A percentile compares a stretch with the other conserved stretches of the same genome.
Evolutionary conservation across 1,140 invertebrate genomes (phyloP).

Genomic region (Papilio helenus): DNA sequence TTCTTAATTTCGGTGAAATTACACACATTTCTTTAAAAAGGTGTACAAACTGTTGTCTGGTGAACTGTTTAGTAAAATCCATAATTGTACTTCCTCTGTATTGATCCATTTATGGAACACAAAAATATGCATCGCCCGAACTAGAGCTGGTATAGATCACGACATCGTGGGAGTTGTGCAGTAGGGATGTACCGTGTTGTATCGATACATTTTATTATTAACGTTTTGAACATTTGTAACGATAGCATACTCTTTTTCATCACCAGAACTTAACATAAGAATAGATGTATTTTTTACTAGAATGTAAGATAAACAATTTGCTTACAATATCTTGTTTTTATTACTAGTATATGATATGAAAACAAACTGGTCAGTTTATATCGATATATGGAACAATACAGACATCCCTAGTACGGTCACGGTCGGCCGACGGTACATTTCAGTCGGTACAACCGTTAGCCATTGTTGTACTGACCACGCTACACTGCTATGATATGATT

Average conservation of each 20-base stretch:
- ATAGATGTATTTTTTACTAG: too few relatives aligned
- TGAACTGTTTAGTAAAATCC: background rate
- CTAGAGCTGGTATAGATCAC: background rate
- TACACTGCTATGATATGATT: background rate
- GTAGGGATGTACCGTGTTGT: background rate
- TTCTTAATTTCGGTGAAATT: too few relatives aligned
- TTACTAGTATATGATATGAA: too few relatives aligned
- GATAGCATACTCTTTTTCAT: background rate
- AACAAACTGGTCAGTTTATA: background rate
- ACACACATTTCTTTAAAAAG: too few relatives aligned
- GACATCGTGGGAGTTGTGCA: constrained; percentile 13
- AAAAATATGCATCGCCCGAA: background rate
- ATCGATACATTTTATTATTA: background rate
- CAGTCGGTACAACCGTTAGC: background rate
- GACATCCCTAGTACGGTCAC: constrained; percentile 9
- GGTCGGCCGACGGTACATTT: constrained; percentile 10
- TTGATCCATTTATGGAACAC: constrained; percentile 9
- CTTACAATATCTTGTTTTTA: too few relatives aligned
- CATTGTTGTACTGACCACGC: constrained; percentile 4
- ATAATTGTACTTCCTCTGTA: background rate
- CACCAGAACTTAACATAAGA: too few relatives aligned
- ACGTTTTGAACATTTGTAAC: background rate
- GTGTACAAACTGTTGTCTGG: background rate
- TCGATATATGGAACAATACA: background rate
- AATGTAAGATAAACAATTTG: too few relatives aligned